These are phyloP conservation scores for Tricholaema leucomelas DNA, from an alignment of 2,113 vertebrate species.

Conservation along the genomic window DNA sequence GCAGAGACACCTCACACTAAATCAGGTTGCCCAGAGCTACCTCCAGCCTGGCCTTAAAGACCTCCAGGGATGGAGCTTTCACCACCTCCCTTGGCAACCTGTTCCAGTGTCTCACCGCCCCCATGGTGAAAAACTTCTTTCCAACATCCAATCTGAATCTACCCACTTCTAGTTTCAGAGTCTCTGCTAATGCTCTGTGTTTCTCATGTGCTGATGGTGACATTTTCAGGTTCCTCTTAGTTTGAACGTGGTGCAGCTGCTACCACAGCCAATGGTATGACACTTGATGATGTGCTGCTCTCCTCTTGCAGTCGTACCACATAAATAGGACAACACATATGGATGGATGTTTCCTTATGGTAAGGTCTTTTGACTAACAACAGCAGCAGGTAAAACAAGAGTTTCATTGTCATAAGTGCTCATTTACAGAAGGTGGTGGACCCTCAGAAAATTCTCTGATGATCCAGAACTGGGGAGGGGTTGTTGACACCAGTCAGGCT, in stretches of 20 bases:
- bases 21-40: too few relatives aligned
- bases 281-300: not conserved
- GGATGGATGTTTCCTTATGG: not conserved
- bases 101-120: too few relatives aligned
- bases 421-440: not conserved
- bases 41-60: too few relatives aligned
- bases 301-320: not conserved
- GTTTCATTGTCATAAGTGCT: not conserved
- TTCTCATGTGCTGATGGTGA: not conserved
- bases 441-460: too few relatives aligned
- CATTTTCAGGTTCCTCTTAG: not conserved
- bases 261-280: not conserved
- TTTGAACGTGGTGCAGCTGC: not conserved
- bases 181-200: not conserved
- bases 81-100: too few relatives aligned
- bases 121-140: too few relatives aligned
- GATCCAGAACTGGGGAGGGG: too few relatives aligned
- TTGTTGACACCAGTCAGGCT: too few relatives aligned
- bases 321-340: not conserved
- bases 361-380: not conserved
- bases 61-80: too few relatives aligned
- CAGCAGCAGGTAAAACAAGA: not conserved
- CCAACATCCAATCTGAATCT: too few relatives aligned
- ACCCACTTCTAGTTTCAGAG: too few relatives aligned
- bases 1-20: too few relatives aligned